phyloP scores from a whole-genome alignment of 1,140 invertebrate species.

The Xylocopa sonorina region DNA sequence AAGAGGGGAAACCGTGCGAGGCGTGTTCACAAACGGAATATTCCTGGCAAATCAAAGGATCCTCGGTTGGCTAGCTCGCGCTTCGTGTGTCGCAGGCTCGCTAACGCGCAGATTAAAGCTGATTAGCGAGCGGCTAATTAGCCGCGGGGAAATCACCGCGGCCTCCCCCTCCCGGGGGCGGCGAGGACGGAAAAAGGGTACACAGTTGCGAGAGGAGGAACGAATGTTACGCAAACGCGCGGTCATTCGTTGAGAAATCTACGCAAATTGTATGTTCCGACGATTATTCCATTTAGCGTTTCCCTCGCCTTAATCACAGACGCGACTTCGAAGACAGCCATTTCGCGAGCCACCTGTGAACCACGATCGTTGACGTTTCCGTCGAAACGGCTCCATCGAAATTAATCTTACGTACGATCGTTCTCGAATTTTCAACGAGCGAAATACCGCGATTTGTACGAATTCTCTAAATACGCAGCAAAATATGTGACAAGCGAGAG shows the following conservation, averaged over 20 bases:
- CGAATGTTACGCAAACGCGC: slow-evolving; percentile 55
- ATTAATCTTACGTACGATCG: too few species aligned
- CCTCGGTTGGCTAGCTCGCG: slow-evolving; percentile 34
- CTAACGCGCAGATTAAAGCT: slow-evolving; percentile 50
- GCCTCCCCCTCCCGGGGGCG: not conserved
- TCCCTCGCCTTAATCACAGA: slow-evolving; percentile 35
- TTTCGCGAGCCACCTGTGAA: not conserved
- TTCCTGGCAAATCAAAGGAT: slow-evolving; percentile 23
- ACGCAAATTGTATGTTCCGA: slow-evolving; percentile 55
- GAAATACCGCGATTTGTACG: too few species aligned
- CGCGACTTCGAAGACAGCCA: slow-evolving; percentile 9
- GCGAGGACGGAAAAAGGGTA: slow-evolving; percentile 1
- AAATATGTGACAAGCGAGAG: not conserved
- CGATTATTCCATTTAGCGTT: slow-evolving; percentile 34
- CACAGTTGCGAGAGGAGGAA: slow-evolving; percentile 21
- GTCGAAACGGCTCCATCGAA: too few species aligned
- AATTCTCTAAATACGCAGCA: not conserved
- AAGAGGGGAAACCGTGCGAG: not conserved
- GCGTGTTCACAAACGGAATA: not conserved
- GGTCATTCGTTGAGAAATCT: slow-evolving; percentile 55
- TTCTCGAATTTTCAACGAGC: too few species aligned
- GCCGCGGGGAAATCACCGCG: slow-evolving; percentile 26
- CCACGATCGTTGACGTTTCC: not conserved
- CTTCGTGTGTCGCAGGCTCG: slow-evolving; percentile 50
- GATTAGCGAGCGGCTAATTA: slow-evolving; percentile 69